Percentiles rank a stretch among this genome's conserved stretches.
phyloP scores from a whole-genome alignment of 2,888 invertebrate genomes.

The Ormyrus labotus region DNA sequence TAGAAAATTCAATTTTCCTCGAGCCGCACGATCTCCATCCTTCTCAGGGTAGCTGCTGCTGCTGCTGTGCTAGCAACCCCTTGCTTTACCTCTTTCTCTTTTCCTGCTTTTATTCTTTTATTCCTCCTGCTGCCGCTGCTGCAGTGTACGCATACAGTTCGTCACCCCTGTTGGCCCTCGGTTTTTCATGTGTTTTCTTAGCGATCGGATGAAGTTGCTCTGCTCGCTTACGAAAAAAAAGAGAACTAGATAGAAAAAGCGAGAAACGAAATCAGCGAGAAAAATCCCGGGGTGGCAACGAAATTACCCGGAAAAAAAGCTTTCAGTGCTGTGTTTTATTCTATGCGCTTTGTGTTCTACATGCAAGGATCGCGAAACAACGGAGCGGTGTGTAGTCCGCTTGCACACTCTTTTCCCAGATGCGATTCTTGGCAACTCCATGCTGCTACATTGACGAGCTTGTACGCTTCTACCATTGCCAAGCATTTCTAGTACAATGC shows the following conservation, averaged over 20 bases:
- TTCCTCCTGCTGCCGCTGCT: background rate
- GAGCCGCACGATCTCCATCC: background rate
- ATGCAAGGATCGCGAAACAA: background rate
- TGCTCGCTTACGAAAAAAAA: background rate
- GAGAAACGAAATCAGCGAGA: conserved; percentile 12
- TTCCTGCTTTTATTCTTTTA: background rate
- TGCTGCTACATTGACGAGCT: conserved; percentile 9
- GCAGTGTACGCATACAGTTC: background rate
- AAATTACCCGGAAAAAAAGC: conserved; percentile 43
- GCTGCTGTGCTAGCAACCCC: background rate
- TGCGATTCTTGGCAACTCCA: conserved; percentile 23
- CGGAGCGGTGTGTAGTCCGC: background rate
- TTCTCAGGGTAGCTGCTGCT: background rate
- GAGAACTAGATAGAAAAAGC: too few relatives aligned
- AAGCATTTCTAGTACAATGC: conserved; percentile 36
- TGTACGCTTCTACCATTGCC: conserved; percentile 15
- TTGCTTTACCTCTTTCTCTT: background rate
- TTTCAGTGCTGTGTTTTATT: conserved; percentile 5
- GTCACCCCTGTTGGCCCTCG: background rate
- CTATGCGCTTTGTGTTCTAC: background rate
- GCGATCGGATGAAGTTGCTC: background rate
- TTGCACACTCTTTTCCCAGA: background rate
- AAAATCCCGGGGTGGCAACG: conserved; percentile 2
- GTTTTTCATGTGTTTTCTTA: background rate
- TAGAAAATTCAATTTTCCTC: conserved; percentile 33